These are phyloP conservation scores for Drosophila nigricruria DNA, from an alignment of 2,888 invertebrate species.

Conservation along the genomic window DNA sequence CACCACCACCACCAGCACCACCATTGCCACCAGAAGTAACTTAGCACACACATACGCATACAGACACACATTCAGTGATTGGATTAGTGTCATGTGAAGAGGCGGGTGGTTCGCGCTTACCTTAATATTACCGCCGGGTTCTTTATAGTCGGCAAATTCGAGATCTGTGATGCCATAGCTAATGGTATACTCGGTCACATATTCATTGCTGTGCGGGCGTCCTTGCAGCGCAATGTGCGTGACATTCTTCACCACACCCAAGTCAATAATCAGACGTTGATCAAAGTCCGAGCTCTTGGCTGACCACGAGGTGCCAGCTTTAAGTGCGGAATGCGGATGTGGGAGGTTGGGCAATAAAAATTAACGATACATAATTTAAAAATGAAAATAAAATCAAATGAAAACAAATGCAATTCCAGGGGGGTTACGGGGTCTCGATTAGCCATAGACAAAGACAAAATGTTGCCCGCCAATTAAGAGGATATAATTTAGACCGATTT, in stretches of 20 bases:
- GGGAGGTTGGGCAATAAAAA: constrained; percentile 42
- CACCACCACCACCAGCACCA: constrained; percentile 34
- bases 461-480: constrained; percentile 68
- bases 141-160: constrained; percentile 95
- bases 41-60: constrained; percentile 11
- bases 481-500: constrained; percentile 73
- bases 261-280: constrained; percentile 95
- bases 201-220: constrained; percentile 95
- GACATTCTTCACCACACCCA: constrained; percentile 94
- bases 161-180: constrained; percentile 96
- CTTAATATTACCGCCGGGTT: constrained; percentile 95
- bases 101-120: constrained; percentile 86
- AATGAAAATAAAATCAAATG: constrained; percentile 56
- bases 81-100: constrained; percentile 39
- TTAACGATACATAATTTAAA: constrained; percentile 59
- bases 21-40: not conserved
- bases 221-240: constrained; percentile 96
- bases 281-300: constrained; percentile 95
- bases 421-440: constrained; percentile 27
- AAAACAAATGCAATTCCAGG: constrained; percentile 55
- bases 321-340: constrained; percentile 73
- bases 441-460: constrained; percentile 46
- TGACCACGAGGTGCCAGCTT: constrained; percentile 97
- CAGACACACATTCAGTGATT: constrained; percentile 29
- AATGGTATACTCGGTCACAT: constrained; percentile 96